Conservation (phyloP, 2,113 vertebrate species). For the Eurystomus gularis region DNA sequence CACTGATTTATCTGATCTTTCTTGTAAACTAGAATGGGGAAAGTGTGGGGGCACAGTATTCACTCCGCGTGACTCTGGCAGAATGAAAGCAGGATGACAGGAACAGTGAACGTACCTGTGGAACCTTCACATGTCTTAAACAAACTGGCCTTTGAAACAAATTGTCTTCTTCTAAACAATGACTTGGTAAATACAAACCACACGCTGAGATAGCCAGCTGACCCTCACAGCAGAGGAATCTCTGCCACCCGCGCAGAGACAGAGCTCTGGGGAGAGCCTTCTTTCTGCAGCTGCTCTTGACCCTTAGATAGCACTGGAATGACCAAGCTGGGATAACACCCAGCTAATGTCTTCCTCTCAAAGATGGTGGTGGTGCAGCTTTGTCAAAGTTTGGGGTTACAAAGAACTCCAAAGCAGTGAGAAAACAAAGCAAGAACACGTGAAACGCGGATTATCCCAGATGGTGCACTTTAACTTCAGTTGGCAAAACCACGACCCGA, state of each 20-base stretch:
- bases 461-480: slow-evolving; percentile 56
- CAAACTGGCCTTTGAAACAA: neutral
- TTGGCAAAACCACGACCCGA: slow-evolving; percentile 21
- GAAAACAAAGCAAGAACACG: slow-evolving; percentile 22
- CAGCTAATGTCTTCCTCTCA: neutral
- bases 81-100: neutral
- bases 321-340: slow-evolving; percentile 12
- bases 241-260: neutral
- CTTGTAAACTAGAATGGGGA: neutral
- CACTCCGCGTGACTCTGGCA: neutral
- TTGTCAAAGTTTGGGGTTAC: neutral
- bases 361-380: neutral
- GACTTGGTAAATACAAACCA: neutral
- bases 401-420: slow-evolving; percentile 17
- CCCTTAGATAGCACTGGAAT: neutral
- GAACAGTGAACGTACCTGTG: fast-evolving
- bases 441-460: slow-evolving; percentile 53
- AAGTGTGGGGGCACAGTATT: neutral
- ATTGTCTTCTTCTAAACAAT: neutral
- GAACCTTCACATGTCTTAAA: neutral
- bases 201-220: neutral
- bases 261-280: neutral
- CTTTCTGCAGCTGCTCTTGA: neutral
- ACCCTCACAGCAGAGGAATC: neutral
- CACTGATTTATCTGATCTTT: slow-evolving; percentile 42